These are phyloP conservation scores for Potamilus streckersoni DNA, from an alignment of 1,140 invertebrate genomes.

Conservation along the genomic window DNA sequence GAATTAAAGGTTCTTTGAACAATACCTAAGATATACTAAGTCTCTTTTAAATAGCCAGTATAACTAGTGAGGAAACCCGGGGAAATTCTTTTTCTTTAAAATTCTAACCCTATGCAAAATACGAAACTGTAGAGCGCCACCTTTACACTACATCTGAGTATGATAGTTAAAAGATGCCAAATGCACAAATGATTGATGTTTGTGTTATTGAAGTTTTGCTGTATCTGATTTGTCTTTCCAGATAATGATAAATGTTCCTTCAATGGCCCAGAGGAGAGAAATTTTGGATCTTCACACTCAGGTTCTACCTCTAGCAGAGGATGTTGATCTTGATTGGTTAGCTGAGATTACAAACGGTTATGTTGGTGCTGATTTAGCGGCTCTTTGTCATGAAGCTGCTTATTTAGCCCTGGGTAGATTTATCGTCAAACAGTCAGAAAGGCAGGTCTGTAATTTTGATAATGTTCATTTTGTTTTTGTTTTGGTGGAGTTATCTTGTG, in stretches of 20 bases:
- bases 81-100: too few relatives aligned
- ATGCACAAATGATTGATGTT: background rate
- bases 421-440: conserved; percentile 3
- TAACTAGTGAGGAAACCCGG: too few relatives aligned
- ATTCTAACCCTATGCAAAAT: too few relatives aligned
- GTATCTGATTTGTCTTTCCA: conserved; percentile 31
- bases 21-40: too few relatives aligned
- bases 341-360: conserved; percentile 69
- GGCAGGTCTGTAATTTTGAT: conserved; percentile 5
- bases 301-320: conserved; percentile 34
- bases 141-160: background rate
- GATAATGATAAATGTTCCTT: conserved; percentile 60
- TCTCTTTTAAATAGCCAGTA: too few relatives aligned
- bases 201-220: background rate
- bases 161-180: background rate
- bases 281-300: conserved; percentile 43
- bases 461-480: conserved; percentile 2
- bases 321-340: conserved; percentile 45
- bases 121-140: too few relatives aligned
- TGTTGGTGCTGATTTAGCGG: conserved; percentile 69
- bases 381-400: conserved; percentile 65
- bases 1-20: too few relatives aligned
- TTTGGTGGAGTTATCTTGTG: background rate
- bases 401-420: conserved; percentile 38
- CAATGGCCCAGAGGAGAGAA: conserved; percentile 41